These are phyloP conservation scores for Philotrypesis tridentata DNA, from an alignment of 1,140 invertebrate species.

Conservation along the genomic window DNA sequence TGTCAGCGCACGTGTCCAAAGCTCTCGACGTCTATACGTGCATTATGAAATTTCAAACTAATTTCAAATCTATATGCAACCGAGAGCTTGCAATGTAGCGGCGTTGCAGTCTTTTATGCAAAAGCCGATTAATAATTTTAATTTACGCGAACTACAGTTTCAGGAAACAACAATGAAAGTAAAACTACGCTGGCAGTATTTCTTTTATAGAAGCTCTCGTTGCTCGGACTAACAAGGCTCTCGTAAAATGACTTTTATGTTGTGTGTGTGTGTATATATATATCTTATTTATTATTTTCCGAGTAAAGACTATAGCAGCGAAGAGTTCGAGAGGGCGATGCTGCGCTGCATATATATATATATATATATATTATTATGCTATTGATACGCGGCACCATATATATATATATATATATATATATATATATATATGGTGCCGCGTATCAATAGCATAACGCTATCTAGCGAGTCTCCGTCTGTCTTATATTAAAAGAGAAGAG, in stretches of 20 bases:
- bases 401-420: too few relatives aligned
- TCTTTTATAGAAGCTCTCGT: background rate
- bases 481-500: background rate
- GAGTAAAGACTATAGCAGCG: background rate
- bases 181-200: background rate
- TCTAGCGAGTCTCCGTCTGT: too few relatives aligned
- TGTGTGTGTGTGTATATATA: too few relatives aligned
- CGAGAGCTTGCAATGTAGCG: too few relatives aligned
- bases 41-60: background rate
- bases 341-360: too few relatives aligned
- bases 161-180: background rate
- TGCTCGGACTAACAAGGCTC: background rate
- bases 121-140: background rate
- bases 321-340: background rate
- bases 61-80: background rate
- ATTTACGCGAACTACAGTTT: background rate
- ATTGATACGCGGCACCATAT: too few relatives aligned
- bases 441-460: too few relatives aligned
- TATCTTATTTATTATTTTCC: background rate
- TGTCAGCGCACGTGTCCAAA: too few relatives aligned
- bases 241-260: background rate
- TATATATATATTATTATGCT: too few relatives aligned
- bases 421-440: too few relatives aligned
- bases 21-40: too few relatives aligned
- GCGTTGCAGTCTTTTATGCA: background rate